Evolutionary conservation across 2,888 invertebrate species (phyloP), one percentile per base, ranked within the genome.

Genomic region (Cheilosia grossa): DNA sequence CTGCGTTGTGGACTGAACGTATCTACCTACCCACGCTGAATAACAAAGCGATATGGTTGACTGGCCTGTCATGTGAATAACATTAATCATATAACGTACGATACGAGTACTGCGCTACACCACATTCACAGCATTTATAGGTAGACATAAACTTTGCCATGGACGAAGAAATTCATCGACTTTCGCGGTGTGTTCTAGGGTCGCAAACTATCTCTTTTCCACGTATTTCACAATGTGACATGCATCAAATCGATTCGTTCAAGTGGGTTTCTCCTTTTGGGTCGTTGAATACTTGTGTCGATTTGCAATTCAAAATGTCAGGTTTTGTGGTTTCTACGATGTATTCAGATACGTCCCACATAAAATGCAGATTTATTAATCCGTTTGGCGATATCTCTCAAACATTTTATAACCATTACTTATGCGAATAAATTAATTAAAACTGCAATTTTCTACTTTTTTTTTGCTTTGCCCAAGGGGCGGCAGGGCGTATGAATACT

Each of bases 221-320:
- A 30, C 2, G 9, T 9, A 30, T 30, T 30, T 37, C 13, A 4
- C 37, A 13, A 37, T 37, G 4, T 13, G 10, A 24, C 27, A 21
- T 51, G 51, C 51, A 24, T 42, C 15, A 37, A 58, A 58, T 24
- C 3, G 15, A 40, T 40, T 58, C 33, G 17, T n/a, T 37, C n/a
- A 33, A 56, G 17, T 33, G 4, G 24, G 27, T 51, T 51, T 51
- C 51, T 27, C 24, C 24, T 24, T 15, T 13, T 51, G 6, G 21
- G 15, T 13, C 21, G 24, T 51, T 51, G 21, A 37, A 33, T 10
- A 7, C 7, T 19, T 40, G 1, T 37, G 37, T 21, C n/a, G 24
- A 58, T 58, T 58, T 58, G 58, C 58, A 58, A 37, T 58, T 37
- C 15, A 24, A 58, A 58, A 58, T 58, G 58, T 58, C 40, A 58